Evolutionary conservation across 2,113 vertebrate species (phyloP), one percentile per base, ranked within the genome.

Genomic region (Sinocyclocheilus rhinocerous): DNA sequence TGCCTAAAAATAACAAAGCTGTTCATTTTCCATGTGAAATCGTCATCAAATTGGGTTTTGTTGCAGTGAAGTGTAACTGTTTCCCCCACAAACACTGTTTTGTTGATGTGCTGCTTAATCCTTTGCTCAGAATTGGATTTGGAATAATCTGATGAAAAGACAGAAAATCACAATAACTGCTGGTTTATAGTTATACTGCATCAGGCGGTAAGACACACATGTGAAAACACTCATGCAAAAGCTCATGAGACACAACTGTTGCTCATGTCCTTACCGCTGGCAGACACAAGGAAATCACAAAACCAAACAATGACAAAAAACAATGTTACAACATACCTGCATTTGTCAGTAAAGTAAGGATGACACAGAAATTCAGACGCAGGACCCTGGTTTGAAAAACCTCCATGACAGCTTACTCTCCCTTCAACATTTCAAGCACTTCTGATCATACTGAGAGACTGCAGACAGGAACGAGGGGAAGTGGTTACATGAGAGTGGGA

Each of bases 401-500:
- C 16, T 82, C 45, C 80, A 82, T 82, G 4, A 22, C n/a, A 7
- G 2, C 15, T 67, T 5, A 61, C 33, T 16, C n/a, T 48, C 12
- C 13, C 4, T 69, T 69, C 1, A 70, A 13, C 42, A 82, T 82
- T 29, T 65, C 18, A 4, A 50, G 39, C 42, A 15, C 10, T 13
- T 50, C 9, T 82, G 80, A 82, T 69, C 16, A 33, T 36, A 55
- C 63, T 69, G 39, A 13, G 2, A 69, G 1, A 18, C n/a, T 65
- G 78, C 26, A 36, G 10, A 69, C 2, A 33, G 5, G 10, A 69
- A 82, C 42, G 1, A 82, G 45, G 13, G 80, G 80, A 82, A 52
- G 80, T 70, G 63, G 42, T 82, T 82, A 52, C 18, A 1, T 50
- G 24, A 50, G 63, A 69, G 63, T 82, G 63, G 80, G 80, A 82